Evolutionary conservation across 2,113 vertebrate genomes (phyloP).

Genomic region (Balaenoptera acutorostrata): DNA sequence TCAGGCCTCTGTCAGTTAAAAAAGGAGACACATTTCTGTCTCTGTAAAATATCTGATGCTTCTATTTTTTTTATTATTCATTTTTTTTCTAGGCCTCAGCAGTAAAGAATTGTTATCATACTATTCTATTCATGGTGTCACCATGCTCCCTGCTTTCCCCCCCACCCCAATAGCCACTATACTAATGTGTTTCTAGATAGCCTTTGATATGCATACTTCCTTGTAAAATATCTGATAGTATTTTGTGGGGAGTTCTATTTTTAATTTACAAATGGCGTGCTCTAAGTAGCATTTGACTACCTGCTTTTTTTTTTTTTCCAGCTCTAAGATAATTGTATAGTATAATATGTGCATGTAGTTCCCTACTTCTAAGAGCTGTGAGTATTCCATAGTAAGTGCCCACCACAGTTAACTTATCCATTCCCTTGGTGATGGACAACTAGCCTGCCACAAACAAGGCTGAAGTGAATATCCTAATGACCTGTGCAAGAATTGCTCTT

Average conservation of each 20-base stretch:
- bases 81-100: neutral
- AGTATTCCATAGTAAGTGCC: neutral
- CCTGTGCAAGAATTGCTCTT: neutral
- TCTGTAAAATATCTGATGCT: neutral
- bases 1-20: neutral
- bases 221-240: neutral
- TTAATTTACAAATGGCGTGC: neutral
- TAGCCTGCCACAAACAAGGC: neutral
- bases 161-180: neutral
- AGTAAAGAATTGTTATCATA: neutral
- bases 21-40: neutral
- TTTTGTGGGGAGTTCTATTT: neutral
- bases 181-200: neutral
- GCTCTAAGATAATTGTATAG: neutral
- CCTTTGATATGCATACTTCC: neutral
- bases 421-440: neutral
- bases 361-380: neutral
- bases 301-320: neutral
- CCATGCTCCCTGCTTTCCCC: neutral
- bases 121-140: neutral
- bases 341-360: neutral
- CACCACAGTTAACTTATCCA: neutral
- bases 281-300: neutral
- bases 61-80: neutral
- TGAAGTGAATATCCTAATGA: neutral